Evolutionary conservation across 1,140 invertebrate genomes (phyloP), one percentile per base, ranked within the genome.

Genomic region (Glossosoma conforme): DNA sequence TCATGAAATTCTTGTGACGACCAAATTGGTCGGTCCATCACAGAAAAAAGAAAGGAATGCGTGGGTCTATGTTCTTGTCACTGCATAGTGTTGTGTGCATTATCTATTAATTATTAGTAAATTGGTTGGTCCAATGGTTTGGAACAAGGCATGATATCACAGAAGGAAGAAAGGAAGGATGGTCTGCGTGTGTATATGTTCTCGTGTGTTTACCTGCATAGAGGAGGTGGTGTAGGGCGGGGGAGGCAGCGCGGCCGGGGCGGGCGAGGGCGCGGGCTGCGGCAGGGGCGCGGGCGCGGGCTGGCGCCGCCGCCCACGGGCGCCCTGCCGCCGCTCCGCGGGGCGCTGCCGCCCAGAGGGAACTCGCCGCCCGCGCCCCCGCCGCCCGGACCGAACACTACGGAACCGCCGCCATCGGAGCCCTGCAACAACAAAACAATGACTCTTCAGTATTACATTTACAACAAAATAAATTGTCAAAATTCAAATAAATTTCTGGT

Each of bases 261-360:
- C 69, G 35, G 69, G 71, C 49, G 69, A 69, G 3, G 67, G 69
- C 35, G 69, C 69, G 33, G 69, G 69, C 48, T 70, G 70, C 50
- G 69, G 68, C 18, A 71, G 62, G 20, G 69, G 69, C 60, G 68
- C 67, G 48, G 68, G 70, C 55, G 69, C 68, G 71, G 54, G 48
- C 65, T 68, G 40, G 68, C 69, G 60, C 67, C 70, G 47, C 69
- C 69, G 37, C 71, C 66, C 37, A 70, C 68, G 2, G 69, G 69
- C 24, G 67, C 52, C 51, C 68, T 66, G 38, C 66, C 60, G 50
- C 69, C 64, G 56, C 70, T 65, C 60, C 71, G 70, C 52, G 70
- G 64, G 62, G 66, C 65, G 54, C 66, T 65, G 44, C 66, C 66
- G 44, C 71, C 6, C 14, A 38, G n/a, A 2, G 36, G 36, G 3